Conservation (phyloP, 2,888 invertebrate species). For the Subacronicta megacephala region DNA sequence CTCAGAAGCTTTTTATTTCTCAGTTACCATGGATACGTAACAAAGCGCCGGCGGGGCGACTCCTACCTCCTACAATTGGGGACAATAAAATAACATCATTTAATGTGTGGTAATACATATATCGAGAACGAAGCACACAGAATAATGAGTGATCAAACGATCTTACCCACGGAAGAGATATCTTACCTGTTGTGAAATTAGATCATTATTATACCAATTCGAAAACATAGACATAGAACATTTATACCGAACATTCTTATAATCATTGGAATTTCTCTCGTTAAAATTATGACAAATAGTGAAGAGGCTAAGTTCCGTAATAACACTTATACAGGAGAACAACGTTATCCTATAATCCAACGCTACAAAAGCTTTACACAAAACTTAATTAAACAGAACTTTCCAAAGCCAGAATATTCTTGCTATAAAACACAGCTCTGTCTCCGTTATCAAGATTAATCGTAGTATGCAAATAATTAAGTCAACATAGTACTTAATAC, state of each 20-base stretch:
- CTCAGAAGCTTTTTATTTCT: background rate
- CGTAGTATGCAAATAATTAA: conserved; percentile 37
- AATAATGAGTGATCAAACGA: too few species aligned
- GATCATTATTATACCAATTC: too few species aligned
- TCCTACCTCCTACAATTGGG: conserved; percentile 8
- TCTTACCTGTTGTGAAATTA: too few species aligned
- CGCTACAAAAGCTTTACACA: conserved; percentile 10
- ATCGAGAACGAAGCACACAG: too few species aligned
- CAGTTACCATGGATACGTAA: conserved; percentile 29
- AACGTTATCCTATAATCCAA: background rate
- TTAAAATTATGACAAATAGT: too few species aligned
- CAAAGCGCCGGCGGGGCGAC: conserved; percentile 8
- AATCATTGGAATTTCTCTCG: too few species aligned
- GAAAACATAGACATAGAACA: too few species aligned
- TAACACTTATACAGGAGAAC: too few species aligned
- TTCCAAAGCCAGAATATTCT: background rate
- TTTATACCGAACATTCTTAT: conserved; percentile 4
- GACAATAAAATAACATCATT: conserved; percentile 10
- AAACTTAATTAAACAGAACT: conserved; percentile 7
- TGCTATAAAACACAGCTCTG: conserved; percentile 23
- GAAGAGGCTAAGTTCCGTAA: too few species aligned
- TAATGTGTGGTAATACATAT: too few species aligned
- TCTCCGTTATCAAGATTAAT: conserved; percentile 41
- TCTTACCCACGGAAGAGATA: too few species aligned
- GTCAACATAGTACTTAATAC: conserved; percentile 13